These are phyloP conservation scores for Spinibarbus caldwelli DNA, from an alignment of 2,797 vertebrate species.

Conservation along the genomic window DNA sequence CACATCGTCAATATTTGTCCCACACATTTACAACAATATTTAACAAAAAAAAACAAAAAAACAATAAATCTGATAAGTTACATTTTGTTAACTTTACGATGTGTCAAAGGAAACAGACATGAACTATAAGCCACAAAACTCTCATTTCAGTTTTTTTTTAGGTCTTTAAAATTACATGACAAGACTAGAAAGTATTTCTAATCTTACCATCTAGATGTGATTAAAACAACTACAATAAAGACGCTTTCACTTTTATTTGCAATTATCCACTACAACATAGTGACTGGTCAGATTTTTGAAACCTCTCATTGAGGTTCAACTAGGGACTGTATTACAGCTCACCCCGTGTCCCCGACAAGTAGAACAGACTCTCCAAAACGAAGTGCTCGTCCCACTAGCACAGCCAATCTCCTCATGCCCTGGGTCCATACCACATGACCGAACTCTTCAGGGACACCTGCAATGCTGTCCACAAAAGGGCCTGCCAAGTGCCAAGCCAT, in stretches of 20 bases:
- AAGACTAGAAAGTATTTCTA: too few species aligned
- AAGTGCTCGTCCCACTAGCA: constrained; percentile 90
- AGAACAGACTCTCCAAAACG: constrained; percentile 92
- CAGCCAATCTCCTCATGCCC: constrained; percentile 86
- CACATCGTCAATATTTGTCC: background rate
- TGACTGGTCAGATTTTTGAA: background rate
- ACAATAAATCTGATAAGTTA: background rate
- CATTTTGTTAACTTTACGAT: background rate
- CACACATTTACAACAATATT: background rate
- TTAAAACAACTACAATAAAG: too few species aligned
- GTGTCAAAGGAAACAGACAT: background rate
- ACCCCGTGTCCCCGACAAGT: constrained; percentile 97
- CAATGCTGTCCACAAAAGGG: constrained; percentile 75
- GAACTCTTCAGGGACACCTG: constrained; percentile 85
- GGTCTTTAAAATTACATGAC: too few species aligned
- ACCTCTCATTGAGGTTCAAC: background rate
- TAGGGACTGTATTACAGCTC: constrained; percentile 54
- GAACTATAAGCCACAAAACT: too few species aligned
- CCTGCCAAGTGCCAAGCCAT: constrained; percentile 63
- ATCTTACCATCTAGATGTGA: too few species aligned
- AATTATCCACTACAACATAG: too few species aligned
- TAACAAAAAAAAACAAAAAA: background rate
- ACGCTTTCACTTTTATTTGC: too few species aligned
- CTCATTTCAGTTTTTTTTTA: too few species aligned
- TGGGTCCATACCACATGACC: constrained; percentile 92